Evolutionary conservation across 2,113 vertebrate species (phyloP).

Genomic region (Brienomyrus brachyistius): DNA sequence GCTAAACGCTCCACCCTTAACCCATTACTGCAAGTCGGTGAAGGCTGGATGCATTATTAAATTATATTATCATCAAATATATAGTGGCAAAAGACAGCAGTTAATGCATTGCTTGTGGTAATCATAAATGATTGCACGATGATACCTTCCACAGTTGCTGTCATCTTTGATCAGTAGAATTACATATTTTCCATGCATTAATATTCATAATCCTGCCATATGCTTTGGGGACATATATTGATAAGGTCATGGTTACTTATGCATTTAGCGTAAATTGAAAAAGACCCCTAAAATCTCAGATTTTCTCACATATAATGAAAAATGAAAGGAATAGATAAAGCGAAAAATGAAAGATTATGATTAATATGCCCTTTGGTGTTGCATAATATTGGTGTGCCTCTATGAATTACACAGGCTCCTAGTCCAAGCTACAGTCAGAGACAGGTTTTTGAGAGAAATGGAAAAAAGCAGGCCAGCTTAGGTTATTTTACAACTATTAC

Average conservation of each 20-base stretch:
- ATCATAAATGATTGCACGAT: neutral
- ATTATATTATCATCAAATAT: neutral
- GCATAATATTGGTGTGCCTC: neutral
- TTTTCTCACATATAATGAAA: neutral
- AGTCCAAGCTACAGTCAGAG: neutral
- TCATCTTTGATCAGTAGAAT: slow-evolving; percentile 1
- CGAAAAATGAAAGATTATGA: neutral
- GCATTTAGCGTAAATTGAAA: neutral
- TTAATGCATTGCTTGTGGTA: neutral
- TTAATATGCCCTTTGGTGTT: neutral
- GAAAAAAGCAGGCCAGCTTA: neutral
- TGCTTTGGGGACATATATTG: neutral
- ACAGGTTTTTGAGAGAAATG: neutral
- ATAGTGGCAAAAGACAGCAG: neutral
- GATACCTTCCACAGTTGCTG: neutral
- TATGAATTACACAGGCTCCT: neutral
- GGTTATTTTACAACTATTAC: neutral
- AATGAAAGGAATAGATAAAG: neutral
- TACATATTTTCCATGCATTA: neutral
- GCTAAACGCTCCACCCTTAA: neutral
- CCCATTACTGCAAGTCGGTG: neutral
- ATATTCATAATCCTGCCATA: slow-evolving; percentile 8
- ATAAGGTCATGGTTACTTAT: slow-evolving; percentile 8
- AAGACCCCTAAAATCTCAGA: neutral
- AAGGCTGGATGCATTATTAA: slow-evolving; percentile 1